Evolutionary conservation across 1,140 invertebrate genomes (phyloP), one percentile per base, ranked within the genome.

Genomic region (Drosophila tristis): DNA sequence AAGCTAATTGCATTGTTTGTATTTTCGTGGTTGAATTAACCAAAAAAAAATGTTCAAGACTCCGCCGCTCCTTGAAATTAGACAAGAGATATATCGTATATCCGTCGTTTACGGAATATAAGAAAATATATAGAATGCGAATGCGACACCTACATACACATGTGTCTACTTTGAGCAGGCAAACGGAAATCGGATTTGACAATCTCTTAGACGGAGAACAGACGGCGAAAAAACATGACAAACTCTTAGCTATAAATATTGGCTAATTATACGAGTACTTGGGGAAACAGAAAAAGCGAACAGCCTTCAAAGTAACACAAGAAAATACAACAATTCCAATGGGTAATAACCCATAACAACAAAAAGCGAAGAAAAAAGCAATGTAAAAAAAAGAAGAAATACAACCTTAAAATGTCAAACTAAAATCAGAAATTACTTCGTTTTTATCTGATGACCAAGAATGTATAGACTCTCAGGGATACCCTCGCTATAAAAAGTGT

Each of bases 1-100:
- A 58, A 72, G 53, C 80, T 80, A 85, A 84, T 84, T 84, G 80
- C 80, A 78, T 57, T 68, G 75, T 61, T 64, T 63, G 44, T 35
- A 11, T 35, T 11, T 39, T 39, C 9, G 35, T 54, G 56, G 50
- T 61, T 86, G 80, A 85, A 85, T 85, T 86, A 86, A 85, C 66
- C 39, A 50, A 55, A 4, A 29, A 70, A 70, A n/a, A n/a, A 70
- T 67, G 62, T 54, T 56, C 16, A 8, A 26, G 26, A 7, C 26
- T 29, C 35, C 35, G 65, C 76, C 80, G 66, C 80, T 65, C 80
- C 80, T 63, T 13, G 11, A 5, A 56, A 68, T 70, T 51, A 45
- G 13, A 47, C 35, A 50, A 50, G 43, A 61, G 16, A 53, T 15
- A 56, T n/a, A 60, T 47, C 35, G 31, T 9, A 11, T 35, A 35